Evolutionary conservation across 2,888 invertebrate species (phyloP).

Genomic region (Pinctada fucata): DNA sequence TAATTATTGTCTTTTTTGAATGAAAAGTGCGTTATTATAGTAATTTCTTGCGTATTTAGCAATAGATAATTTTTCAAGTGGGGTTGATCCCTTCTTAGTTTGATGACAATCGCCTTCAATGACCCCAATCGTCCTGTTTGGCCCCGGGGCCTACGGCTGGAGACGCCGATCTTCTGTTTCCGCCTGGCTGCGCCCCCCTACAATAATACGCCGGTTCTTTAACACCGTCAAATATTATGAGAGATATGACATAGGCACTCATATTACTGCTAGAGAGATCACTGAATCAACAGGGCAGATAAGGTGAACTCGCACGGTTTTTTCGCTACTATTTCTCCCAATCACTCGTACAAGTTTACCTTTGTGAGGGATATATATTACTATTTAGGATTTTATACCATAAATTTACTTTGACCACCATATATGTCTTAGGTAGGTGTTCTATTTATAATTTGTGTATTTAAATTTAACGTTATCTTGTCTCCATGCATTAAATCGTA

Average conservation of each 20-base stretch:
- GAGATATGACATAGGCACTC: conserved; percentile 30
- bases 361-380: too few species aligned
- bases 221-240: conserved; percentile 20
- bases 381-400: too few species aligned
- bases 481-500: too few species aligned
- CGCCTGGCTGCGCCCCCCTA: conserved; percentile 21
- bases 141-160: conserved; percentile 27
- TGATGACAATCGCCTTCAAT: conserved; percentile 17
- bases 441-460: too few species aligned
- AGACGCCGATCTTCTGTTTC: conserved; percentile 31
- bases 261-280: conserved; percentile 24
- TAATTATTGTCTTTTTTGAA: too few species aligned
- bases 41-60: too few species aligned
- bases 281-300: conserved; percentile 16
- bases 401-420: too few species aligned
- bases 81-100: neutral
- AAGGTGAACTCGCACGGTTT: conserved; percentile 11
- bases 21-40: too few species aligned
- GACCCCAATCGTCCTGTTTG: conserved; percentile 33
- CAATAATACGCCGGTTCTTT: conserved; percentile 21
- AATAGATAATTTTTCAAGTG: too few species aligned
- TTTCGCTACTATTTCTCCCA: neutral
- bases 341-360: too few species aligned
- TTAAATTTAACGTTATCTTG: too few species aligned
- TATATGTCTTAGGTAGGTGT: too few species aligned